These are phyloP conservation scores for Tapirus indicus DNA, from an alignment of 2,797 vertebrate genomes.

Conservation along the genomic window DNA sequence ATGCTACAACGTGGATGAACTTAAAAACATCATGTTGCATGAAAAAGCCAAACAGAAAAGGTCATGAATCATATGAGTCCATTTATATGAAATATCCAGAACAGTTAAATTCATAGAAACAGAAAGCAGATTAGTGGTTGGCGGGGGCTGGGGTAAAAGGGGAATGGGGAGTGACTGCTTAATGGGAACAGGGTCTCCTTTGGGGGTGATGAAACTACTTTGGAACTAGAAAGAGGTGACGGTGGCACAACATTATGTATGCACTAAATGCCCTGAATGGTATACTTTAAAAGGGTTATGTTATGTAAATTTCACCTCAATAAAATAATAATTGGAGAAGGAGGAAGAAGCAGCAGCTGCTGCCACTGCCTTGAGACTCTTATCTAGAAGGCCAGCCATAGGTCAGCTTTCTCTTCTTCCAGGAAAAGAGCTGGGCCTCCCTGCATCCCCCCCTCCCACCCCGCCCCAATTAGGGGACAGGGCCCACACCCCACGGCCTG, in stretches of 20 bases:
- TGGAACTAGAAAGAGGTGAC: neutral
- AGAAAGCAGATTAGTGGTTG: neutral
- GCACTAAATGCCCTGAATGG: neutral
- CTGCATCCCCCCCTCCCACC: neutral
- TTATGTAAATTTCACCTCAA: neutral
- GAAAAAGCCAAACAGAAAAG: neutral
- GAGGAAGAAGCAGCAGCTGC: neutral
- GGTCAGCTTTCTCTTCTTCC: neutral
- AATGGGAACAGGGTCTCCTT: neutral
- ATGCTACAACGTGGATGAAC: too few species aligned
- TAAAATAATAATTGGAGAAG: neutral
- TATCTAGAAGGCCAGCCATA: neutral
- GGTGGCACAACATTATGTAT: neutral
- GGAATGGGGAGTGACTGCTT: neutral
- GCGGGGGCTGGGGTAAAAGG: neutral
- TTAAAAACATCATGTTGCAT: neutral
- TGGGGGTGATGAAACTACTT: neutral
- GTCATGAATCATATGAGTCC: accelerated
- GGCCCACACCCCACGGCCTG: neutral
- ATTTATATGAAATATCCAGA: neutral
- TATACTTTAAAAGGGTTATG: neutral
- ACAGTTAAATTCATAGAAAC: neutral
- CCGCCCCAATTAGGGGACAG: accelerated
- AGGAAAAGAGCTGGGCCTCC: neutral
- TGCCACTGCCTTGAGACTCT: neutral